A percentile compares a stretch with the other conserved stretches of the same genome.
These are phyloP conservation scores for Enteromius fasciolatus DNA, from an alignment of 2,797 vertebrate genomes.

Conservation along the genomic window DNA sequence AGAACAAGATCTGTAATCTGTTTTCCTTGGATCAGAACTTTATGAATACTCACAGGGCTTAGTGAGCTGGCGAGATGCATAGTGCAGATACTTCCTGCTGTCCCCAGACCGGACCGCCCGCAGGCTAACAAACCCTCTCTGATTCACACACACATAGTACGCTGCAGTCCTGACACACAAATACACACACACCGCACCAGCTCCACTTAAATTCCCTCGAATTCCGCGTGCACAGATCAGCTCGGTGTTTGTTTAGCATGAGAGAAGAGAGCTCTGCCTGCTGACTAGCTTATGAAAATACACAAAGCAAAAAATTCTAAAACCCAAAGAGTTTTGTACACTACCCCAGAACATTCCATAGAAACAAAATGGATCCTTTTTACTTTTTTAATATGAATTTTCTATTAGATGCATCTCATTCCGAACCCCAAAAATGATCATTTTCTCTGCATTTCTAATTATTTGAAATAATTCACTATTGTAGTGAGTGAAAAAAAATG, in stretches of 20 bases:
- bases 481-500: background rate
- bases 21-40: constrained; percentile 51
- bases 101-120: constrained; percentile 40
- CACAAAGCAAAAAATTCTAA: constrained; percentile 3
- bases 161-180: background rate
- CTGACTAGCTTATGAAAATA: constrained; percentile 30
- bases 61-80: constrained; percentile 44
- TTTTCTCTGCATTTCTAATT: background rate
- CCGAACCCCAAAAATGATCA: background rate
- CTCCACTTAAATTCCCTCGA: constrained; percentile 8
- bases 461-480: background rate
- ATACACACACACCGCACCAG: background rate
- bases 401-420: background rate
- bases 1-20: constrained; percentile 56
- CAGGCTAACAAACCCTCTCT: constrained; percentile 37
- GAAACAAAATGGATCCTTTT: background rate
- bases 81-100: constrained; percentile 46
- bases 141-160: constrained; percentile 10
- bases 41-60: constrained; percentile 48
- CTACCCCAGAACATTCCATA: background rate
- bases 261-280: constrained; percentile 8
- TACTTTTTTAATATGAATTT: background rate
- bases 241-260: constrained; percentile 24
- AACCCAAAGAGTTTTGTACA: background rate
- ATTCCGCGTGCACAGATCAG: constrained; percentile 15